Evolutionary conservation across 2,888 invertebrate species (phyloP), one percentile per base, ranked within the genome.

Genomic region (Dermolepida albohirtum): DNA sequence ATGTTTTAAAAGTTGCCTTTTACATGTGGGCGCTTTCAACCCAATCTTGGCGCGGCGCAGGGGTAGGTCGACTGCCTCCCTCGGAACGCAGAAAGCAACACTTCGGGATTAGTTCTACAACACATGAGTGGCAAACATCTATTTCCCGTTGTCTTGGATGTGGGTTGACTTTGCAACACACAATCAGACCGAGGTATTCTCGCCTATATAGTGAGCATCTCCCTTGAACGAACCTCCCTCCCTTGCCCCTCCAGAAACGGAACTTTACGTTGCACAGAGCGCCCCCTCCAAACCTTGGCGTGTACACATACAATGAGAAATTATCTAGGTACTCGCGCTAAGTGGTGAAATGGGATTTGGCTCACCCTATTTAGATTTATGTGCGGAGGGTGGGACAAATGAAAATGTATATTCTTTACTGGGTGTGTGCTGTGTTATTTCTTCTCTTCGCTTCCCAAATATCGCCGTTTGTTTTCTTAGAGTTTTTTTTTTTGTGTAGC

Each of bases 331-430:
- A 76, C 75, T 75, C 75, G 74, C 75, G 74, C 73, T 77, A 76
- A 76, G 77, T 77, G 77, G 76, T 72, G 75, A 74, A 77, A 77
- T 77, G 76, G 76, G 76, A 76, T 77, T 77, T 76, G 73, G 74
- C 74, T 73, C 75, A 74, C 76, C 74, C 76, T 76, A 76, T 75
- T 76, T 76, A 76, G 75, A 75, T 77, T 77, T 76, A 75, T 74
- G 74, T 74, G 73, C 47, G 10, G 47, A 74, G 75, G 73, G 74
- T 72, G 72, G 70, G 72, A 70, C 72, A 78, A 76, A 77, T 78
- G 76, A 77, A 76, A 76, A 78, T 78, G 73, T 77, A 78, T 77
- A 73, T 66, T 63, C 68, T 69, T 72, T 70, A 65, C 49, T 57
- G 50, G 41, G 66, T 51, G 57, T 66, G 29, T 34, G 34, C 10